These are phyloP conservation scores for Himantopus leucocephalus DNA, from an alignment of 2,113 vertebrate species.

Conservation along the genomic window DNA sequence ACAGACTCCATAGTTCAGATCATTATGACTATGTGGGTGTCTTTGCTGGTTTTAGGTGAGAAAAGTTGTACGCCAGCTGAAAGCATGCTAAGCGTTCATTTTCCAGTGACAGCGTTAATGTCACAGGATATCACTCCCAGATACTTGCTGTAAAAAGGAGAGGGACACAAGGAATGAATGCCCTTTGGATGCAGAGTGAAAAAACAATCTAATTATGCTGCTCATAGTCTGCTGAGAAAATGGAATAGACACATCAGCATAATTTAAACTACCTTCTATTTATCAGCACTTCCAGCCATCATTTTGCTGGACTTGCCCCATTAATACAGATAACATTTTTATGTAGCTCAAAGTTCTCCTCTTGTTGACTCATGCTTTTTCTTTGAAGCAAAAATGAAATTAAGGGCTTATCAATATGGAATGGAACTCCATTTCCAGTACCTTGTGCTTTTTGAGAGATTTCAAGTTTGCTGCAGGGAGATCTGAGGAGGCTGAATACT, in stretches of 20 bases:
- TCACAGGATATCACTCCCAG: not conserved
- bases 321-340: constrained; percentile 49
- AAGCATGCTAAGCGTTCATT: not conserved
- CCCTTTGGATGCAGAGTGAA: not conserved
- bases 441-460: not conserved
- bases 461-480: not conserved
- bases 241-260: constrained; percentile 26
- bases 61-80: not conserved
- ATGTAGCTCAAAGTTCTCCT: constrained; percentile 3
- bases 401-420: constrained; percentile 4
- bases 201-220: constrained; percentile 9
- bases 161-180: not conserved
- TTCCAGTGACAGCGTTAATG: not conserved
- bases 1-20: not conserved
- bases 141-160: not conserved
- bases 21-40: not conserved
- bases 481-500: not conserved
- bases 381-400: constrained; percentile 29
- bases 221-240: constrained; percentile 23
- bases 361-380: constrained; percentile 37
- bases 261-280: constrained; percentile 40
- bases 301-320: constrained; percentile 17
- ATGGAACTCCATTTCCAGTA: not conserved
- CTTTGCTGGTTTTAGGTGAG: not conserved
- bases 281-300: constrained; percentile 19